phyloP scores from a whole-genome alignment of 2,113 vertebrate species.

The Dasyurus viverrinus region DNA sequence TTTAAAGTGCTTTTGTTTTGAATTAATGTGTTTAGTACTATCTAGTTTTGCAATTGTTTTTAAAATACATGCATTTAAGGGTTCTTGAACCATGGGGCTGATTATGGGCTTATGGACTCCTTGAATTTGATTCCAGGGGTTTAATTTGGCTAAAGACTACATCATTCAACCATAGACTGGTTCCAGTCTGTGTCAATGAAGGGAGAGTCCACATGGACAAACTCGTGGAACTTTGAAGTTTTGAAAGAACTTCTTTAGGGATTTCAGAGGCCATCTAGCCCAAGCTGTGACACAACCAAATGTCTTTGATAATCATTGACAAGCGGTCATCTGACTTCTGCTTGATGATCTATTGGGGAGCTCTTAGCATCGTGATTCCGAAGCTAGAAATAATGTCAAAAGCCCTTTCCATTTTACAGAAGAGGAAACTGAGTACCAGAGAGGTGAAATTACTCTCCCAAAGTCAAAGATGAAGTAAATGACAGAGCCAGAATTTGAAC shows the following conservation, averaged over 20 bases:
- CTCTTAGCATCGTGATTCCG: background rate
- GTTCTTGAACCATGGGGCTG: background rate
- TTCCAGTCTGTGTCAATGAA: background rate
- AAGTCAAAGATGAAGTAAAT: background rate
- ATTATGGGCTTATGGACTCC: background rate
- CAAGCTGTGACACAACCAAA: background rate
- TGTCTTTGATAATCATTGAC: background rate
- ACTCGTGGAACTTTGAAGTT: background rate
- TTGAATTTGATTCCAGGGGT: background rate
- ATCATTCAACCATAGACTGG: background rate
- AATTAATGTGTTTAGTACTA: background rate
- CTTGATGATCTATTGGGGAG: background rate
- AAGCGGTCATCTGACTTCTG: background rate
- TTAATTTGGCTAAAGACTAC: background rate
- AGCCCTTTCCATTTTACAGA: background rate
- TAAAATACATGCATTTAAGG: background rate
- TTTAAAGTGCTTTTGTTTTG: background rate
- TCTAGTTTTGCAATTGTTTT: background rate
- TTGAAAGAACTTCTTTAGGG: background rate
- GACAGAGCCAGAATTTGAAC: background rate
- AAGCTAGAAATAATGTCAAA: background rate
- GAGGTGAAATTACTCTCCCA: background rate
- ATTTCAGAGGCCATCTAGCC: background rate
- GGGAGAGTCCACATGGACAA: background rate
- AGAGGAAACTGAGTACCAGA: background rate